A percentile compares a stretch with the other conserved stretches of the same genome.
Conservation (phyloP, 2,797 vertebrate species). For the Phyllotis vaccarum region DNA sequence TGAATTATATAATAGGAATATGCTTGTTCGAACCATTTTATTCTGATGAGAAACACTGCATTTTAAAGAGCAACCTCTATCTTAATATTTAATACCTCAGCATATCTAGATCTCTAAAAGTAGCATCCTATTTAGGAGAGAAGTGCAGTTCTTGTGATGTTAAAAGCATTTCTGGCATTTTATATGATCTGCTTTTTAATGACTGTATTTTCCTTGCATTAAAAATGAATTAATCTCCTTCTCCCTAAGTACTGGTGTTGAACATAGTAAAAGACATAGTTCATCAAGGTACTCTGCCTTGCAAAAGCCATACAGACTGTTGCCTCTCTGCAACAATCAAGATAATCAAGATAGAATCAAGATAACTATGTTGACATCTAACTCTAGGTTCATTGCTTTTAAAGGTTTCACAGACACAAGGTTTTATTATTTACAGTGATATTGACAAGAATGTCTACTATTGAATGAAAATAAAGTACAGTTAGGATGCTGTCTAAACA, state of each 20-base stretch:
- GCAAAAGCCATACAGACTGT: constrained; percentile 74
- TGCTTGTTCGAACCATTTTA: constrained; percentile 88
- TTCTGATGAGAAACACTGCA: constrained; percentile 89
- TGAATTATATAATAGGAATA: constrained; percentile 88
- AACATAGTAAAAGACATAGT: constrained; percentile 85
- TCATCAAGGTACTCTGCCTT: constrained; percentile 85
- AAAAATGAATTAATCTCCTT: constrained; percentile 91
- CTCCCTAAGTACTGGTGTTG: constrained; percentile 88
- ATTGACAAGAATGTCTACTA: background rate
- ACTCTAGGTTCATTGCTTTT: constrained; percentile 69
- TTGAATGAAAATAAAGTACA: constrained; percentile 21
- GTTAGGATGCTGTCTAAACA: background rate
- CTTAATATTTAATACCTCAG: constrained; percentile 91
- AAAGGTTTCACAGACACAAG: constrained; percentile 37
- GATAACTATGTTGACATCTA: constrained; percentile 68
- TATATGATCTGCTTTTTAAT: constrained; percentile 91
- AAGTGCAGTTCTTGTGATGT: constrained; percentile 87
- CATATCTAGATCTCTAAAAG: constrained; percentile 89
- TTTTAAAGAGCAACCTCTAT: constrained; percentile 89
- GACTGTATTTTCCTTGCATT: constrained; percentile 91
- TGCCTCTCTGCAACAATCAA: constrained; percentile 73
- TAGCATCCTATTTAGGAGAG: constrained; percentile 89
- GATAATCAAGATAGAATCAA: constrained; percentile 81
- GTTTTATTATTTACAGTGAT: constrained; percentile 49
- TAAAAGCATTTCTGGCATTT: constrained; percentile 92